A percentile compares a stretch with the other conserved stretches of the same genome.
phyloP scores from a whole-genome alignment of 2,113 vertebrate species.

The Accipiter cooperii region DNA sequence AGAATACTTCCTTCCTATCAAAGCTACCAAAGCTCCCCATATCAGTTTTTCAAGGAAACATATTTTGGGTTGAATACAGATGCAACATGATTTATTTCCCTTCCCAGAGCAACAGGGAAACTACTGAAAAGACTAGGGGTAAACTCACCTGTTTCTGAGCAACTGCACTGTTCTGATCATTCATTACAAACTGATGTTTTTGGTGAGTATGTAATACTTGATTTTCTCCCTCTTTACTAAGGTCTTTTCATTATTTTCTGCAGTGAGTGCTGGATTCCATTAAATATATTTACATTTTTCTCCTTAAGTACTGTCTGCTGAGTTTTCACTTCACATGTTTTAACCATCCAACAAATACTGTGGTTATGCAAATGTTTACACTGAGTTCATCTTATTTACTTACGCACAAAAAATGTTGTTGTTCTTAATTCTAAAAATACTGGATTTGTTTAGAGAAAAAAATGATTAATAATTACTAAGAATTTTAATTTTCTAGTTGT shows the following conservation, averaged over 20 bases:
- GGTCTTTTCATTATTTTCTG: neutral
- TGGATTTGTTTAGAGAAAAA: slow-evolving; percentile 1
- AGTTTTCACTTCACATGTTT: slow-evolving; percentile 22
- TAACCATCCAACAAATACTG: slow-evolving; percentile 19
- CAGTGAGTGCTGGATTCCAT: slow-evolving; percentile 24
- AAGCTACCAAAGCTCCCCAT: neutral
- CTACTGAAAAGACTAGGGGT: neutral
- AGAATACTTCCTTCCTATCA: neutral
- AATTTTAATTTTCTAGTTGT: neutral
- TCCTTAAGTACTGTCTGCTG: slow-evolving; percentile 22
- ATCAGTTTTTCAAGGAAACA: neutral
- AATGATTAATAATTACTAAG: slow-evolving; percentile 10
- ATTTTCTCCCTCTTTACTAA: neutral
- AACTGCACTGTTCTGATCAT: neutral
- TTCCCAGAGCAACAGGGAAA: neutral
- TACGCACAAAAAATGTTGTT: neutral
- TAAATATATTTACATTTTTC: slow-evolving; percentile 62
- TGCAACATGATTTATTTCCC: neutral
- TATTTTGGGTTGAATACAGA: neutral
- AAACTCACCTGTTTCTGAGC: neutral
- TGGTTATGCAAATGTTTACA: slow-evolving; percentile 52
- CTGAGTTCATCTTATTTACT: slow-evolving; percentile 19
- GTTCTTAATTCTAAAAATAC: slow-evolving; percentile 20
- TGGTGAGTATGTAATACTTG: neutral
- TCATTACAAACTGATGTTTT: neutral